Conservation (phyloP, 2,113 vertebrate genomes). For the Heterotilapia buettikoferi region DNA sequence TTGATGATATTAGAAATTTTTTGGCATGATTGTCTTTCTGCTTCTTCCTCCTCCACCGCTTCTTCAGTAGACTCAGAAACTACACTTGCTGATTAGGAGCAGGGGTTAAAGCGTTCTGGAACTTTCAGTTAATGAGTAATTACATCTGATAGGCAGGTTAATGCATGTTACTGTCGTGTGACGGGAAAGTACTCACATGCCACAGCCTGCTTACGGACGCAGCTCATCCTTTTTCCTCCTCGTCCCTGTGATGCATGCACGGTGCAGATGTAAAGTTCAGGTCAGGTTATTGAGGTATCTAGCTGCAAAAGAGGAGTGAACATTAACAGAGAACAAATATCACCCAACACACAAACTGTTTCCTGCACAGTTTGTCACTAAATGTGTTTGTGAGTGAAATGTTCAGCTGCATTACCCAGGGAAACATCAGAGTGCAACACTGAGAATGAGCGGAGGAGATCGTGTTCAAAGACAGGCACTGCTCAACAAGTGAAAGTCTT, state of each 20-base stretch:
- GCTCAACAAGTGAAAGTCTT: not conserved
- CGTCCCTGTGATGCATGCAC: not conserved
- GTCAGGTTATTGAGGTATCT: not conserved
- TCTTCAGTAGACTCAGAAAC: not conserved
- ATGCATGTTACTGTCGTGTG: not conserved
- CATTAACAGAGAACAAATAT: not conserved
- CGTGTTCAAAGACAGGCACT: fast-evolving
- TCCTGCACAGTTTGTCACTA: not conserved
- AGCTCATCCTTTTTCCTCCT: not conserved
- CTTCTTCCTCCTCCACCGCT: not conserved
- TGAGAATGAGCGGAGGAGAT: not conserved
- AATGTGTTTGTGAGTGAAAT: not conserved
- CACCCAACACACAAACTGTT: not conserved
- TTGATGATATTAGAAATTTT: not conserved
- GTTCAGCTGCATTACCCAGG: not conserved
- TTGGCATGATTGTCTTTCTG: not conserved
- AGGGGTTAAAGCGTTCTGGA: not conserved
- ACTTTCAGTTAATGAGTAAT: not conserved
- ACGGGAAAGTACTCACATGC: not conserved
- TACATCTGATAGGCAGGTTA: not conserved
- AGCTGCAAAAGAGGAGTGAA: not conserved
- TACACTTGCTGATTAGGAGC: not conserved
- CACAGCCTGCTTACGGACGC: not conserved
- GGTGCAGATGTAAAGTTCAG: not conserved
- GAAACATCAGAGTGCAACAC: not conserved